These are phyloP conservation scores for Delichon dasypus DNA, from an alignment of 2,797 vertebrate species.

Conservation along the genomic window DNA sequence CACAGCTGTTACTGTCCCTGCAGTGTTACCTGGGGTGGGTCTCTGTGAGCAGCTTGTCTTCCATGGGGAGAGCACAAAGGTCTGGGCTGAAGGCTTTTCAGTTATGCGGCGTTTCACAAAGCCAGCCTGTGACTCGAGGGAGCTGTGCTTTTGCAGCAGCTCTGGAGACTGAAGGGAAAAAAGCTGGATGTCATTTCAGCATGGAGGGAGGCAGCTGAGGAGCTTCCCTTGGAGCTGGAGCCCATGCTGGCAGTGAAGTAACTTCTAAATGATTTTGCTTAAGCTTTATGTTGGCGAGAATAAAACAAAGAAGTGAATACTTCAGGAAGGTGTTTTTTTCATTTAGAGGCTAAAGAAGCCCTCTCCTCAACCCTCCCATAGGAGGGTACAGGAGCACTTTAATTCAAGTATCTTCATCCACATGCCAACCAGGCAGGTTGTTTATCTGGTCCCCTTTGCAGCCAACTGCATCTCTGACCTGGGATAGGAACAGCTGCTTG, in stretches of 20 bases:
- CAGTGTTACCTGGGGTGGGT: neutral
- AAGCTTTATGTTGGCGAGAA: neutral
- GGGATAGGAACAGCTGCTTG: neutral
- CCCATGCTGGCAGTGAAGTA: neutral
- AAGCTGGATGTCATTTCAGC: neutral
- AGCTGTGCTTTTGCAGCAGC: neutral
- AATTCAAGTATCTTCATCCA: neutral
- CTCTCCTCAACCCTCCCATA: neutral
- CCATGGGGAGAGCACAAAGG: neutral
- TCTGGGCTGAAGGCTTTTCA: neutral
- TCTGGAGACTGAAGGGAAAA: neutral
- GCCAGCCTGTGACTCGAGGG: neutral
- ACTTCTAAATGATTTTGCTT: neutral
- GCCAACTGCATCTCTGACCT: neutral
- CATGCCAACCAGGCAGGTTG: neutral
- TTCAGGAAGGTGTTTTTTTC: neutral
- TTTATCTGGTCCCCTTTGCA: neutral
- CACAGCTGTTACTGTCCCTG: neutral
- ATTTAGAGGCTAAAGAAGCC: neutral
- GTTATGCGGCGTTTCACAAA: neutral
- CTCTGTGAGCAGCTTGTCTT: neutral
- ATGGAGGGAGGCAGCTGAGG: neutral
- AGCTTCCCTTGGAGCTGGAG: neutral
- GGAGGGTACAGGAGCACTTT: neutral
- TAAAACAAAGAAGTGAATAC: neutral